Conservation (phyloP, 1,140 invertebrate species). For the Danaus melanippus region DNA sequence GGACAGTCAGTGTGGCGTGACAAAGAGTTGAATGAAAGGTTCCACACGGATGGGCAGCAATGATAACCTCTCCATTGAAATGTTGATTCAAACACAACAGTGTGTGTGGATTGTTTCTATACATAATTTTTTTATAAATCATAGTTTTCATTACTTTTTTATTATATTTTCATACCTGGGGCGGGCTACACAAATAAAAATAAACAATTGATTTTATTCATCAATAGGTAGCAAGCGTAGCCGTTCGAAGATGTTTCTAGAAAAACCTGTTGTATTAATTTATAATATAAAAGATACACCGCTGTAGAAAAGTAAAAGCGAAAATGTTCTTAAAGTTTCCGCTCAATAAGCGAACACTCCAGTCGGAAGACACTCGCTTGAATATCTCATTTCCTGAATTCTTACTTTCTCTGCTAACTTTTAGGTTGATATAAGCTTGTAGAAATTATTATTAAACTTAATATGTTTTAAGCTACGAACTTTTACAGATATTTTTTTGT, state of each 20-base stretch:
- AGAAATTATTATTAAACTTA: not conserved
- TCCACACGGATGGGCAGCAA: constrained; percentile 45
- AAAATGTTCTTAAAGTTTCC: constrained; percentile 25
- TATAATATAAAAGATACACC: not conserved
- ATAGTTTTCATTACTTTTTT: too few species aligned
- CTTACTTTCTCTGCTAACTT: constrained; percentile 13
- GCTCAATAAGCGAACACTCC: constrained; percentile 31
- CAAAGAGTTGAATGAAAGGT: constrained; percentile 54
- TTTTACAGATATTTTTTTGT: too few species aligned
- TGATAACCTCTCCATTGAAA: constrained; percentile 27
- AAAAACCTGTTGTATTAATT: not conserved
- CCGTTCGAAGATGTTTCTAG: too few species aligned
- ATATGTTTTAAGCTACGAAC: not conserved
- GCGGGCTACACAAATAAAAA: too few species aligned
- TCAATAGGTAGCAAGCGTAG: too few species aligned
- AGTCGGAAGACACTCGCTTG: constrained; percentile 18
- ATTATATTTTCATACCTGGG: too few species aligned
- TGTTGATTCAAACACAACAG: constrained; percentile 3
- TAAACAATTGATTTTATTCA: too few species aligned
- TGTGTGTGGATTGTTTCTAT: not conserved
- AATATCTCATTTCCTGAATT: constrained; percentile 21
- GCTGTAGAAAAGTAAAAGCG: constrained; percentile 30
- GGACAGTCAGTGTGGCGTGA: constrained; percentile 43
- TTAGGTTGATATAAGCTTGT: constrained; percentile 23
- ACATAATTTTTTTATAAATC: constrained; percentile 7